Conservation (phyloP, 1,140 invertebrate species). For the Plutomurus gul region DNA sequence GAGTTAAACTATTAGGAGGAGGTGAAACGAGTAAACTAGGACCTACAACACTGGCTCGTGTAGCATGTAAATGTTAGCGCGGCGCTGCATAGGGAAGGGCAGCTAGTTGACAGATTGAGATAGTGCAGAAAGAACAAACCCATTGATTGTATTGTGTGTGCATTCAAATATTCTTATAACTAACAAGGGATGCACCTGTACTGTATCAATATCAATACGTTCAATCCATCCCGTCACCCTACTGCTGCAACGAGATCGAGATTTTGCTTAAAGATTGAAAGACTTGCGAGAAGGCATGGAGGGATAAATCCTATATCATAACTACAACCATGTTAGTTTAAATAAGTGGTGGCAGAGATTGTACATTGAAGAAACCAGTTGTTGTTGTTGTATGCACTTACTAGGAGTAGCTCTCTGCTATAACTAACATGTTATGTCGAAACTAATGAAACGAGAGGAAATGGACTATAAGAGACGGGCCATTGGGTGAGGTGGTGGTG, state of each 20-base stretch:
- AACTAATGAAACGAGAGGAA: neutral
- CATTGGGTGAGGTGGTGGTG: neutral
- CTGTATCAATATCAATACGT: neutral
- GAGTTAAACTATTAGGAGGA: constrained; percentile 20
- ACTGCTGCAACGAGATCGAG: neutral
- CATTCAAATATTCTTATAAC: neutral
- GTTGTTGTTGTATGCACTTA: constrained; percentile 29
- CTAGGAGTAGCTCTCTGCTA: too few species aligned
- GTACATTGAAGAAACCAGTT: constrained; percentile 32
- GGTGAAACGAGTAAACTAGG: constrained; percentile 6
- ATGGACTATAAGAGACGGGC: neutral
- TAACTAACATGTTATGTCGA: neutral
- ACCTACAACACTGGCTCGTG: neutral
- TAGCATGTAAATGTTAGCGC: neutral
- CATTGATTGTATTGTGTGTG: neutral
- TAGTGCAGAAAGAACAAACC: neutral
- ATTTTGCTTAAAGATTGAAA: neutral
- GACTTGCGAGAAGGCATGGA: neutral
- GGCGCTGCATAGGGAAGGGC: neutral
- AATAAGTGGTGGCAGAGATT: neutral
- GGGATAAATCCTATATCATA: neutral
- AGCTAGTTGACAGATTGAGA: neutral
- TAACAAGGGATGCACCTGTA: neutral
- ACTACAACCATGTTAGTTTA: neutral
- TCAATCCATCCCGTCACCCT: neutral